Evolutionary conservation across 35 echinoderm and acorn worm genomes (phyloP).

Genomic region (Diadema setosum): DNA sequence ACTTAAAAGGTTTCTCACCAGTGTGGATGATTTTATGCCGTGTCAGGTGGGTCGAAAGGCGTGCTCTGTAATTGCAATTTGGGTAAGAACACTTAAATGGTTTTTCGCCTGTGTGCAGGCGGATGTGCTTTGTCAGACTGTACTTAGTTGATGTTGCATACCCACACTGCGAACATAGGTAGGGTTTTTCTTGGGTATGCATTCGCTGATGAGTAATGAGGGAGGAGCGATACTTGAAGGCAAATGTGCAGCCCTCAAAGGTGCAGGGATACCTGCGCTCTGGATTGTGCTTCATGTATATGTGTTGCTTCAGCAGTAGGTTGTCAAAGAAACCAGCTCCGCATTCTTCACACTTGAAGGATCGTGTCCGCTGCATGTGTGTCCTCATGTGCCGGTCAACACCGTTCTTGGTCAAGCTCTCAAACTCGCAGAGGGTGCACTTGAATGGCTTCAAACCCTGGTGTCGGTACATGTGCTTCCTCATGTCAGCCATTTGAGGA

Average conservation of each 20-base stretch:
- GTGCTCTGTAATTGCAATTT: conserved; percentile 62
- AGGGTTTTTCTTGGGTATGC: conserved; percentile 87
- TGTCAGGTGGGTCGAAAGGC: conserved; percentile 55
- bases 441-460: conserved; percentile 85
- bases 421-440: conserved; percentile 58
- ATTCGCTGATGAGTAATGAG: conserved; percentile 47
- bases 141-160: conserved; percentile 61
- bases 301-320: conserved; percentile 55
- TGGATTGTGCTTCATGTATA: conserved; percentile 52
- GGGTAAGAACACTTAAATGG: conserved; percentile 76
- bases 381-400: conserved; percentile 58
- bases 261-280: conserved; percentile 43
- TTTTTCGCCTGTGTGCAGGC: conserved; percentile 91
- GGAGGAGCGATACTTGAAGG: conserved; percentile 41
- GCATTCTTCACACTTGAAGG: conserved; percentile 62
- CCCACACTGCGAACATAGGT: conserved; percentile 74
- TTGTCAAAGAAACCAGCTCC: conserved; percentile 44
- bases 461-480: conserved; percentile 79
- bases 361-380: conserved; percentile 42
- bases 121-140: conserved; percentile 70
- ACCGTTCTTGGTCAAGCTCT: conserved; percentile 38
- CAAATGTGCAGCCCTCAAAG: conserved; percentile 69
- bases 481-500: conserved; percentile 56
- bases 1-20: conserved; percentile 88
- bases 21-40: conserved; percentile 81